These are phyloP conservation scores for Holacanthus passer DNA, from an alignment of 2,113 vertebrate species.

Conservation along the genomic window DNA sequence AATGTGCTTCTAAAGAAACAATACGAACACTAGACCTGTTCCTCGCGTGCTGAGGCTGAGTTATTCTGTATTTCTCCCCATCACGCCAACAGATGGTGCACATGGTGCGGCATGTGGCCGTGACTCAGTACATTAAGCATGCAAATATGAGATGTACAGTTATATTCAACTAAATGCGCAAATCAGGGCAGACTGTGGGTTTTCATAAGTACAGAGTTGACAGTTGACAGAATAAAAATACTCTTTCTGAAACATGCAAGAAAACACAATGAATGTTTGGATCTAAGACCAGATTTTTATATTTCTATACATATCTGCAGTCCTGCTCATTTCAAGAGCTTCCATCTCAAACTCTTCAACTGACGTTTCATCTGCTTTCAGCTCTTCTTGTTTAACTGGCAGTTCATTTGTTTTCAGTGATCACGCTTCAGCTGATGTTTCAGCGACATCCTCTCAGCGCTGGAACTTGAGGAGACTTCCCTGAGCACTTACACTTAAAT, in stretches of 20 bases:
- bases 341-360: neutral
- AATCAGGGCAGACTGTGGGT: neutral
- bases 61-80: neutral
- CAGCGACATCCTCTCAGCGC: no score
- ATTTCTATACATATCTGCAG: neutral
- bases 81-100: constrained; percentile 19
- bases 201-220: neutral
- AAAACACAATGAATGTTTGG: neutral
- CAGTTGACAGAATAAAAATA: neutral
- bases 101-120: neutral
- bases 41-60: neutral
- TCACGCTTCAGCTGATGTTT: no score
- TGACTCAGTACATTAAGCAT: constrained; percentile 13
- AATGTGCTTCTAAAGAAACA: neutral
- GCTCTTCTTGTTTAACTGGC: neutral
- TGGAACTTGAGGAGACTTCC: no score
- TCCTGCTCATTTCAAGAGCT: neutral
- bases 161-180: neutral
- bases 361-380: neutral
- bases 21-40: neutral
- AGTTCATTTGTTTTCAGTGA: neutral
- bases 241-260: neutral
- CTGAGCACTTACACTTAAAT: no score
- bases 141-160: constrained; percentile 6
- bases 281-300: neutral